Evolutionary conservation across 2,888 invertebrate species (phyloP).

Genomic region (Mythimna lalbum): DNA sequence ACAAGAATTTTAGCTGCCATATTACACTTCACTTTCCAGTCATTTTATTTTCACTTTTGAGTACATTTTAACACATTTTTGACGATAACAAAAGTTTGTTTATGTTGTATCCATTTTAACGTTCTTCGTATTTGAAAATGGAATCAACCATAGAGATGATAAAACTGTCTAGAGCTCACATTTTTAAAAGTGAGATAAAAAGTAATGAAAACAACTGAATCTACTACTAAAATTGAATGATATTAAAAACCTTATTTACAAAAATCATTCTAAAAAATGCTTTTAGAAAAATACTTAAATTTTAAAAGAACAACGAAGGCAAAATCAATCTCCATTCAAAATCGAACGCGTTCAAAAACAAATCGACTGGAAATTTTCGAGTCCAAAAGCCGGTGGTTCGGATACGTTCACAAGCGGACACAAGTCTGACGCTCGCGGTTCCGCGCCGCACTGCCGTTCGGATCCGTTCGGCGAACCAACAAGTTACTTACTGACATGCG

Average conservation of each 20-base stretch:
- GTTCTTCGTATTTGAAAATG: slow-evolving; percentile 57
- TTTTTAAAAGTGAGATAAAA: slow-evolving; percentile 15
- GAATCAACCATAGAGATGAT: slow-evolving; percentile 6
- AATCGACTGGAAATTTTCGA: slow-evolving; percentile 67
- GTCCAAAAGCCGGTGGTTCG: slow-evolving; percentile 71
- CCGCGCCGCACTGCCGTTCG: slow-evolving; percentile 87
- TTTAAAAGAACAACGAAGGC: slow-evolving; percentile 16
- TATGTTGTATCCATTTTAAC: slow-evolving; percentile 74
- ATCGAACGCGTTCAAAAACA: slow-evolving; percentile 46
- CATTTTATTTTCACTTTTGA: slow-evolving; percentile 84
- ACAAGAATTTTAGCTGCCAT: slow-evolving; percentile 82
- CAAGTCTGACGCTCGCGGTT: slow-evolving; percentile 78
- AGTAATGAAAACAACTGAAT: not conserved
- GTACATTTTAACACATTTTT: slow-evolving; percentile 75
- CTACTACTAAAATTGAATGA: too few species aligned
- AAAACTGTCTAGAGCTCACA: slow-evolving; percentile 37
- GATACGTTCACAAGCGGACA: slow-evolving; percentile 69
- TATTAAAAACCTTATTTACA: not conserved
- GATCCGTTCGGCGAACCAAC: slow-evolving; percentile 82
- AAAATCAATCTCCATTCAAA: slow-evolving; percentile 42
- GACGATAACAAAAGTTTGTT: slow-evolving; percentile 46
- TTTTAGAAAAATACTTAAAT: not conserved
- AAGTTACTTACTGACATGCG: slow-evolving; percentile 89
- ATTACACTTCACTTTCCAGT: slow-evolving; percentile 78
- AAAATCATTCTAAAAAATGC: slow-evolving; percentile 3